Conservation (phyloP, 2,888 invertebrate genomes). For the Baronia brevicornis region DNA sequence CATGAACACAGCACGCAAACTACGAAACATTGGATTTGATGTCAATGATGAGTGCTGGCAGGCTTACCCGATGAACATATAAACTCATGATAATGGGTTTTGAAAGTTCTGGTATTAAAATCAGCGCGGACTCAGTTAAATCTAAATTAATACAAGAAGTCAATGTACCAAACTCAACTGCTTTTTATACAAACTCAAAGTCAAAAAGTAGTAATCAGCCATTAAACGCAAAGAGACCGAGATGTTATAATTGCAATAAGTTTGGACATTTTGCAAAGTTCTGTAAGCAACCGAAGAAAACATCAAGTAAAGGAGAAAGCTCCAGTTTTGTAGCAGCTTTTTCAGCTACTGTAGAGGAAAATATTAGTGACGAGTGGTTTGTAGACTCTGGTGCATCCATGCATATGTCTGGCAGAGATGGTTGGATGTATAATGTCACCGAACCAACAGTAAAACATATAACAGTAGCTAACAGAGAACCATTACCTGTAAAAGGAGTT, state of each 20-base stretch:
- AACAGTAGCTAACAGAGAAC: constrained; percentile 20
- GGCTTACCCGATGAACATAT: constrained; percentile 18
- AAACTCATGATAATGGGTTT: constrained; percentile 18
- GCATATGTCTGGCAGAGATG: constrained; percentile 16
- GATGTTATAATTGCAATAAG: constrained; percentile 23
- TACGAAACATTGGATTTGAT: constrained; percentile 18
- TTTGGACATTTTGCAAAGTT: constrained; percentile 11
- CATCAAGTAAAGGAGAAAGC: constrained; percentile 9
- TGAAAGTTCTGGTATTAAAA: constrained; percentile 18
- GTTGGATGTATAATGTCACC: constrained; percentile 12
- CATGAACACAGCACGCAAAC: constrained; percentile 20
- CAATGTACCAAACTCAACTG: constrained; percentile 6
- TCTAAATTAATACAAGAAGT: constrained; percentile 18
- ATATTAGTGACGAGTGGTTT: constrained; percentile 14
- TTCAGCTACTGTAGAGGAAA: constrained; percentile 13
- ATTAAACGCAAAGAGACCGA: constrained; percentile 17
- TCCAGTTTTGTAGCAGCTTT: constrained; percentile 22
- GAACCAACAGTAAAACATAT: constrained; percentile 16
- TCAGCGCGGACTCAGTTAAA: constrained; percentile 18
- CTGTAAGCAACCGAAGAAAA: constrained; percentile 14
- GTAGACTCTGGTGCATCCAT: constrained; percentile 21
- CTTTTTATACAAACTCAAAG: constrained; percentile 6
- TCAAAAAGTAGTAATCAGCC: constrained; percentile 3
- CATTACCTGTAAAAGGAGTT: constrained; percentile 17
- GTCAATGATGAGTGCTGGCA: constrained; percentile 16